Conservation (phyloP, 2,888 invertebrate genomes). For the Drosophila tanythrix region DNA sequence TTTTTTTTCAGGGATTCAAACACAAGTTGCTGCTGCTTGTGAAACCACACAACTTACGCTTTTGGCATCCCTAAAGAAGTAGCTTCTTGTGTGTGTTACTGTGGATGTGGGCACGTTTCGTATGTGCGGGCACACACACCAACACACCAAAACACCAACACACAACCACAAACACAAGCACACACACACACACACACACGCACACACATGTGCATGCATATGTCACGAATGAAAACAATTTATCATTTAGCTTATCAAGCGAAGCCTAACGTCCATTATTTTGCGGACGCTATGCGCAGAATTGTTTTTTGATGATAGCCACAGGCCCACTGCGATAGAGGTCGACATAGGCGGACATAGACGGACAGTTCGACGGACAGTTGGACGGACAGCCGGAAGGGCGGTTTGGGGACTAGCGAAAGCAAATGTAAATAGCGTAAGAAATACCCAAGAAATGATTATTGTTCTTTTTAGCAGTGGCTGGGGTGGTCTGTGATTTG, state of each 20-base stretch:
- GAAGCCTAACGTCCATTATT: conserved; percentile 78
- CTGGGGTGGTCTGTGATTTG: conserved; percentile 44
- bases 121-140: conserved; percentile 26
- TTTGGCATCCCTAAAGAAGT: conserved; percentile 58
- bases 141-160: background rate
- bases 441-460: conserved; percentile 72
- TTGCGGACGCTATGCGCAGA: conserved; percentile 74
- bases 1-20: conserved; percentile 37
- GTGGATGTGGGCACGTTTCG: conserved; percentile 38
- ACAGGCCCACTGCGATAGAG: conserved; percentile 39
- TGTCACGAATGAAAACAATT: conserved; percentile 79
- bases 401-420: background rate
- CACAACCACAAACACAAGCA: conserved; percentile 11
- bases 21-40: conserved; percentile 59
- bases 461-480: conserved; percentile 42
- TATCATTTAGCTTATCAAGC: conserved; percentile 79
- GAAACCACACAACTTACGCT: conserved; percentile 60
- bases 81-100: conserved; percentile 18
- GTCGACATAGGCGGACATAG: conserved; percentile 21
- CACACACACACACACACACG: conserved; percentile 9
- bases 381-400: conserved; percentile 6
- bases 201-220: conserved; percentile 52
- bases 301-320: conserved; percentile 79
- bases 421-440: conserved; percentile 55
- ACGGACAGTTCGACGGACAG: conserved; percentile 16